Percentiles rank a stretch among this genome's conserved stretches.
Evolutionary conservation across 2,797 vertebrate genomes (phyloP).

Genomic region (Hapalemur alaotrensis): DNA sequence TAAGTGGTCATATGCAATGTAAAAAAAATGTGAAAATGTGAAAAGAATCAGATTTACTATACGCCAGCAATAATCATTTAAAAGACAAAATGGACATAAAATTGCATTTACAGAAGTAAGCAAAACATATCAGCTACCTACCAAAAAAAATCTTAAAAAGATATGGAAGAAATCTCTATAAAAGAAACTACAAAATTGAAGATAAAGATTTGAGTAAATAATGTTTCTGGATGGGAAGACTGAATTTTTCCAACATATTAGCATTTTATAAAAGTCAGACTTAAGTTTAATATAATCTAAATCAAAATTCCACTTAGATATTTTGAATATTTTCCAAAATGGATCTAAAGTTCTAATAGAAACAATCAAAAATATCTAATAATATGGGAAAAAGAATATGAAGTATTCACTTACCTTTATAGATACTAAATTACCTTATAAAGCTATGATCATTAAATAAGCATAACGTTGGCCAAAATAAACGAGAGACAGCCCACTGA

Average conservation of each 20-base stretch:
- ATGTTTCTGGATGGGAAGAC: background rate
- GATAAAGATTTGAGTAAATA: background rate
- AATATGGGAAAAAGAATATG: background rate
- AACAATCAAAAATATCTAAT: background rate
- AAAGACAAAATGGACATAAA: slow-evolving; percentile 54
- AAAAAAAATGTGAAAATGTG: slow-evolving; percentile 33
- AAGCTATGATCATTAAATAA: background rate
- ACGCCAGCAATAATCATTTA: slow-evolving; percentile 48
- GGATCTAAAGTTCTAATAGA: background rate
- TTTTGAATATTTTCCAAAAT: background rate
- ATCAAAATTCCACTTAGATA: background rate
- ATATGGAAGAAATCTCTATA: background rate
- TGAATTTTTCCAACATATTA: background rate
- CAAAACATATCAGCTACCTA: slow-evolving; percentile 1
- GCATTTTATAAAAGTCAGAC: background rate
- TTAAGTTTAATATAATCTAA: background rate
- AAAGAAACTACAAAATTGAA: background rate
- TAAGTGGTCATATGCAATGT: slow-evolving; percentile 19
- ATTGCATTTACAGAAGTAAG: slow-evolving; percentile 41
- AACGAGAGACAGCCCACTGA: background rate
- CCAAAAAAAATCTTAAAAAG: background rate
- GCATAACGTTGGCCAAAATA: background rate
- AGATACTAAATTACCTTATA: background rate
- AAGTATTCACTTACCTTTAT: background rate
- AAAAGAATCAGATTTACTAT: slow-evolving; percentile 37